Evolutionary conservation across 2,113 vertebrate genomes (phyloP), one percentile per base, ranked within the genome.

Genomic region (Pavo muticus): DNA sequence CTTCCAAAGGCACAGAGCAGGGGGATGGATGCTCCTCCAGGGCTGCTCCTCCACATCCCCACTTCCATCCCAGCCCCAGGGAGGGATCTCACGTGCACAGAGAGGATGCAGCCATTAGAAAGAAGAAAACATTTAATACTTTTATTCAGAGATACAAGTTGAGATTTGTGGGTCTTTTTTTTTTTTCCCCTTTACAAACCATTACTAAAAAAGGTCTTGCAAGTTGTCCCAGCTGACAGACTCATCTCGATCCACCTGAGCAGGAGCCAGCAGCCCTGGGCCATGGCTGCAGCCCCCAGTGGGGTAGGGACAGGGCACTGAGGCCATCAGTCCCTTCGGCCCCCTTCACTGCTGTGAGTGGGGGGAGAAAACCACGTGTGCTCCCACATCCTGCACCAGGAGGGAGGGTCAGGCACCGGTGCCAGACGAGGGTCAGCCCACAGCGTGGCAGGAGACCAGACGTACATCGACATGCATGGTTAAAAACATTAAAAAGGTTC

Each of bases 91-190:
- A 0, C 1, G 2, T 35, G n/a, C 15, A 29, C 17, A 52, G 74
- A 76, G 48, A 64, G 47, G 60, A 80, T 1, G 1, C 64, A 10
- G 12, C 48, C 10, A 1, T 25, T 98, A 98, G 96, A 98, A 98
- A 98, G 97, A 97, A 98, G 97, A 96, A 84, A 93, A 94, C 96
- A 93, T 98, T 97, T 98, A 98, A 98, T 98, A 98, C 96, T 97
- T 97, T 92, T 94, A 79, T 94, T 94, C 32, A 79, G 94, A 93
- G 96, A 94, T 97, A 97, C 92, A 96, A 94, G 95, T 95, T 13
- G 3, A 78, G 94, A 91, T 68, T 42, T 52, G 48, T 15, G 94
- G 93, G 91, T 72, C 14, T 0, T 74, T 27, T 39, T 78, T 24
- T 69, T 45, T n/a, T 61, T 60, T 44, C n/a, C 59, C 87, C 91